A percentile compares a stretch with the other conserved stretches of the same genome.
Evolutionary conservation across 2,888 invertebrate genomes (phyloP).

Genomic region (Thera obeliscata): DNA sequence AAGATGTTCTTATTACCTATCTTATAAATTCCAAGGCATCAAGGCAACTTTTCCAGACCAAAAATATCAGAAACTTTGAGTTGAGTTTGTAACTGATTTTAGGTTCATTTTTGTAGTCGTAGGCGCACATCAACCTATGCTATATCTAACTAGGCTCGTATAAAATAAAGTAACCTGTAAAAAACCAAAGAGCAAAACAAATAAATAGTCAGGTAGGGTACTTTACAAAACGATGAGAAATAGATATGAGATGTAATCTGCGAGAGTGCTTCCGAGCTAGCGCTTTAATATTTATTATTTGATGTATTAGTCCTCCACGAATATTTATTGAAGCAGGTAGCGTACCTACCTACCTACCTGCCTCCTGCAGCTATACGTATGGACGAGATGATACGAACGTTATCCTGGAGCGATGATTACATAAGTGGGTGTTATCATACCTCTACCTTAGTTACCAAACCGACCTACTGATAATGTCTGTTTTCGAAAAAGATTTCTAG

Average conservation of each 20-base stretch:
- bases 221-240: slow-evolving; percentile 45
- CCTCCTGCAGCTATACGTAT: slow-evolving; percentile 29
- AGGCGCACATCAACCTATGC: too few species aligned
- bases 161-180: slow-evolving; percentile 1
- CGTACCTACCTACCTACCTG: slow-evolving; percentile 13
- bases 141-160: too few species aligned
- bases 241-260: slow-evolving; percentile 60
- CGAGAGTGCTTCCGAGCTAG: slow-evolving; percentile 51
- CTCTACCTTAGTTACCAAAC: slow-evolving; percentile 4
- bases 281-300: slow-evolving; percentile 56
- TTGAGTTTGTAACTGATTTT: too few species aligned
- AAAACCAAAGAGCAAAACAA: slow-evolving; percentile 33
- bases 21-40: too few species aligned
- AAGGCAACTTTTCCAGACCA: too few species aligned
- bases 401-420: slow-evolving; percentile 20
- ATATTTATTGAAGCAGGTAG: slow-evolving; percentile 45
- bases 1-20: too few species aligned
- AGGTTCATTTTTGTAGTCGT: too few species aligned
- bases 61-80: too few species aligned
- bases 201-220: slow-evolving; percentile 33
- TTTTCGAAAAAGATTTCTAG: background rate
- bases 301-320: slow-evolving; percentile 46
- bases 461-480: background rate
- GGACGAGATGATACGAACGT: slow-evolving; percentile 19
- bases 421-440: slow-evolving; percentile 8